Conservation (phyloP, 2,888 invertebrate species). For the Penaeus monodon region DNA sequence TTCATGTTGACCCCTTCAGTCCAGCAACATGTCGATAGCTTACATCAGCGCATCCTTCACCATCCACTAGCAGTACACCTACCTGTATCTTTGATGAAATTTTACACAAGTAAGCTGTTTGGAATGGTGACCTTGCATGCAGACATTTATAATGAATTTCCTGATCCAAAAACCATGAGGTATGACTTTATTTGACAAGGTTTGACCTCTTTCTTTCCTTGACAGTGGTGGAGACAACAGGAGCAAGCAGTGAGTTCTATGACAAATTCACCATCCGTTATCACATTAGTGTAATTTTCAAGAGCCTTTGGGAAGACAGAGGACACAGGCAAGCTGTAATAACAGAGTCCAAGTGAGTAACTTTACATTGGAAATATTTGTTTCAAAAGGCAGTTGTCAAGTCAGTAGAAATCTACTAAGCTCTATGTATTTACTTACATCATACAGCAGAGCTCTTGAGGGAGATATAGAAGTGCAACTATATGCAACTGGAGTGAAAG, state of each 20-base stretch:
- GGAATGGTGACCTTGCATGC: slow-evolving; percentile 1
- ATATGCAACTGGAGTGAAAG: too few species aligned
- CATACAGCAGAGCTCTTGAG: too few species aligned
- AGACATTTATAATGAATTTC: neutral
- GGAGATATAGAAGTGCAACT: too few species aligned
- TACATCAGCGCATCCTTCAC: slow-evolving; percentile 77
- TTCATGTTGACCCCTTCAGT: slow-evolving; percentile 73
- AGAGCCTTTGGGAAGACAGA: slow-evolving; percentile 91
- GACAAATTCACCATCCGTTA: slow-evolving; percentile 99
- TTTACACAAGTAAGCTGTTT: slow-evolving; percentile 81
- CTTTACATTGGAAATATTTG: slow-evolving; percentile 69
- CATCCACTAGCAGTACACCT: slow-evolving; percentile 86
- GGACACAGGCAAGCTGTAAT: slow-evolving; percentile 88
- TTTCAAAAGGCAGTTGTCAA: too few species aligned
- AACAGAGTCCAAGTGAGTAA: slow-evolving; percentile 87
- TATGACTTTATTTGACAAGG: neutral
- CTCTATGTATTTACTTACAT: too few species aligned
- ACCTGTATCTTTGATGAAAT: slow-evolving; percentile 94
- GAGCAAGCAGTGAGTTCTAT: slow-evolving; percentile 97
- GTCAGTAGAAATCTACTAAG: too few species aligned
- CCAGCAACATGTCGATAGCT: slow-evolving; percentile 67
- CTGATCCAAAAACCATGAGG: neutral
- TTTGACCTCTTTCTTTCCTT: slow-evolving; percentile 62
- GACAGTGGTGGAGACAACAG: slow-evolving; percentile 92
- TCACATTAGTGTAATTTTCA: slow-evolving; percentile 96